These are phyloP conservation scores for Myripristis jacobus DNA, from an alignment of 2,797 vertebrate genomes.

Conservation along the genomic window DNA sequence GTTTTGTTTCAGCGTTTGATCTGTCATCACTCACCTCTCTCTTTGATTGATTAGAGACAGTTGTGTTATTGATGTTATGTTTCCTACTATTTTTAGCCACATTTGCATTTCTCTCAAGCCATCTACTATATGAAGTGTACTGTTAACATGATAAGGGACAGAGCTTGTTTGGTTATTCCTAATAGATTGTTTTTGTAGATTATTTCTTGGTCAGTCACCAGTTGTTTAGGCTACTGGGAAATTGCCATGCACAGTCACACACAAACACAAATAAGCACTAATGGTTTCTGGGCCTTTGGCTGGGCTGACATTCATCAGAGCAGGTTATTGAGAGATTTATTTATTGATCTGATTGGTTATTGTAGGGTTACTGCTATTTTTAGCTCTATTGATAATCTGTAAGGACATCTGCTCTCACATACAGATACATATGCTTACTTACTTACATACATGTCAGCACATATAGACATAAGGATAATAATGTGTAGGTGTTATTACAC, in stretches of 20 bases:
- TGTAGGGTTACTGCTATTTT: constrained; percentile 1
- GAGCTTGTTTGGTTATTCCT: background rate
- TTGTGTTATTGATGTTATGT: background rate
- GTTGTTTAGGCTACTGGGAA: background rate
- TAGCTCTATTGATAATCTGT: constrained; percentile 9
- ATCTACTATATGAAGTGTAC: background rate
- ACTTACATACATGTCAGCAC: background rate
- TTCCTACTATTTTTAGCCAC: background rate
- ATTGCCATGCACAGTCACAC: background rate
- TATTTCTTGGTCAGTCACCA: background rate
- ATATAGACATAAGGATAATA: constrained; percentile 2
- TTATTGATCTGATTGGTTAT: background rate
- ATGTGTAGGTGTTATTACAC: too few relatives aligned
- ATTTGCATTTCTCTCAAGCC: background rate
- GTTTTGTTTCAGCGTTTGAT: constrained; percentile 3
- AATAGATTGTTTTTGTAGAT: background rate
- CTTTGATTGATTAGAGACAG: background rate
- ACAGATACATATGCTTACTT: background rate
- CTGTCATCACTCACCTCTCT: background rate
- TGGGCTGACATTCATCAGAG: background rate
- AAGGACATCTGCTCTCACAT: background rate
- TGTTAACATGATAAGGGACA: background rate
- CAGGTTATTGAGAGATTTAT: background rate
- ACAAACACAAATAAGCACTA: constrained; percentile 10
- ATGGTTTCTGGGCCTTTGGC: background rate